Evolutionary conservation across 2,888 invertebrate genomes (phyloP).

Genomic region (Hirtodrosophila duncani): DNA sequence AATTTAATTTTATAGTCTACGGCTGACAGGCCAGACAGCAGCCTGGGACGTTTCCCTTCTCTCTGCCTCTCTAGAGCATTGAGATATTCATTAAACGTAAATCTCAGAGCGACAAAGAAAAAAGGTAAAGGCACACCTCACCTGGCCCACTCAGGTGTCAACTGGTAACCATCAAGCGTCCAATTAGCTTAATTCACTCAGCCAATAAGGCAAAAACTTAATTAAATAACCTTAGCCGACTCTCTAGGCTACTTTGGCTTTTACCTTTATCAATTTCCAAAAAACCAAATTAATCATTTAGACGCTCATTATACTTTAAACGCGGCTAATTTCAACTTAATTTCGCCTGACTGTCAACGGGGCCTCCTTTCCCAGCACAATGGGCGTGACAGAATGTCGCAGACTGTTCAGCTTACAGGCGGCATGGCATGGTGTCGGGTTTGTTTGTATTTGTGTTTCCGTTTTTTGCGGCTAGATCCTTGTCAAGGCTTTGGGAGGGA

Average conservation of each 20-base stretch:
- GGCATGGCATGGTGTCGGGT: too few species aligned
- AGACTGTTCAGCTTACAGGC: too few species aligned
- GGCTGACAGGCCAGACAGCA: slow-evolving; percentile 1
- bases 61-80: background rate
- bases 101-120: background rate
- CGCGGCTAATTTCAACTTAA: slow-evolving; percentile 57
- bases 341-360: slow-evolving; percentile 24
- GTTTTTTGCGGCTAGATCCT: too few species aligned
- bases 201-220: slow-evolving; percentile 51
- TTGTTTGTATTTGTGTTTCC: too few species aligned
- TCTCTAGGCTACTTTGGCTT: background rate
- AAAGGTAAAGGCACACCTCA: background rate
- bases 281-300: slow-evolving; percentile 62
- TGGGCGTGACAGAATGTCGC: too few species aligned
- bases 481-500: too few species aligned
- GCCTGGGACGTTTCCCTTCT: too few species aligned
- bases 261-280: slow-evolving; percentile 45
- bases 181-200: slow-evolving; percentile 58
- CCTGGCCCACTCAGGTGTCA: slow-evolving; percentile 36
- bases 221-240: slow-evolving; percentile 36
- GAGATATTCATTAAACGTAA: background rate
- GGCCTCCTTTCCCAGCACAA: too few species aligned
- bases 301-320: slow-evolving; percentile 64
- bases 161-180: slow-evolving; percentile 24
- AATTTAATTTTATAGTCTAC: slow-evolving; percentile 5